Conservation (phyloP, 1,140 invertebrate species). For the Lordiphosa clarofinis region DNA sequence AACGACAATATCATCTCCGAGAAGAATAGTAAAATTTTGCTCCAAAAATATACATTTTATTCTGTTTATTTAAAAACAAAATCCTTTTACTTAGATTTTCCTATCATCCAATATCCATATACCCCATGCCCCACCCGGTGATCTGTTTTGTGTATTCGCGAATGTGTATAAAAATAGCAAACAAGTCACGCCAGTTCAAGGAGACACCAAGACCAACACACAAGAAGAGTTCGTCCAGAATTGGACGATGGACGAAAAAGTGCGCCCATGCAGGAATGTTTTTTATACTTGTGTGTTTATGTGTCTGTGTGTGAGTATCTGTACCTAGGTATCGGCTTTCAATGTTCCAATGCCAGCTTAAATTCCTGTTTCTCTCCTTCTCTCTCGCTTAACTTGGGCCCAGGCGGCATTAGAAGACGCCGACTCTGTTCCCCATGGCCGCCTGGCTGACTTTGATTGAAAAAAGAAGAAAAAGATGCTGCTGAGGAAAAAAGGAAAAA, state of each 20-base stretch:
- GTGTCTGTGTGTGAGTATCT: background rate
- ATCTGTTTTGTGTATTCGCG: background rate
- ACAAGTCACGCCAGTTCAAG: slow-evolving; percentile 65
- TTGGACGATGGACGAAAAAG: slow-evolving; percentile 12
- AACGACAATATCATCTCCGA: too few species aligned
- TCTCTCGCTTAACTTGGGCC: background rate
- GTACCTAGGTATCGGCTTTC: slow-evolving; percentile 64
- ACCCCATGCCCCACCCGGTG: too few species aligned
- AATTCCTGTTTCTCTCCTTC: slow-evolving; percentile 40
- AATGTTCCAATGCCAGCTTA: slow-evolving; percentile 23
- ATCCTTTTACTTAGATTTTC: too few species aligned
- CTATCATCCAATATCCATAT: too few species aligned
- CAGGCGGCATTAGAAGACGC: slow-evolving; percentile 59
- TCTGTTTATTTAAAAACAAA: too few species aligned
- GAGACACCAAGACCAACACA: slow-evolving; percentile 21
- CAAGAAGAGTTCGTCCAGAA: slow-evolving; percentile 6
- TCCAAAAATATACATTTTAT: too few species aligned
- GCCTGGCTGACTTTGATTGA: slow-evolving; percentile 47
- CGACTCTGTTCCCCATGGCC: slow-evolving; percentile 16
- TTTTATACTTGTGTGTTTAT: background rate
- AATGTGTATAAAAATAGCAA: slow-evolving; percentile 69
- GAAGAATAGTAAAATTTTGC: too few species aligned
- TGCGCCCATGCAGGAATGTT: slow-evolving; percentile 4
- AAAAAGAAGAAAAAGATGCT: slow-evolving; percentile 19
- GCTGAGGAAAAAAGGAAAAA: slow-evolving; percentile 41